Base-by-base conservation (phyloP, 2,113 vertebrate genomes). In the Rhizomys pruinosus region DNA sequence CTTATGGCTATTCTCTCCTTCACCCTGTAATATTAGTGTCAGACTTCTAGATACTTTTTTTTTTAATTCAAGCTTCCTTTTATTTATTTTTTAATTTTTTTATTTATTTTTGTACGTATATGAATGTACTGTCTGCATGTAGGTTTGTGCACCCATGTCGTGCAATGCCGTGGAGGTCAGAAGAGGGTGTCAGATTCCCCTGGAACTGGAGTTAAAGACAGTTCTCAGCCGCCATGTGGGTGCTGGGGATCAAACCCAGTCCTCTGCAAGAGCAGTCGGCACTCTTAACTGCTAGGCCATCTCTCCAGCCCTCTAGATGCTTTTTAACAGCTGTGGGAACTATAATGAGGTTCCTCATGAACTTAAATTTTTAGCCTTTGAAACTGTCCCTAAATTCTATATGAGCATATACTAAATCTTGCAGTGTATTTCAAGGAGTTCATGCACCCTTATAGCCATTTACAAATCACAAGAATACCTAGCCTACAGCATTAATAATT, bases 311-410 rank as follows among this genome's bases (percentile, higher is more conserved):
- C 34, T 71, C 71, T 66, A 52, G 6, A 32, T 27, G 4, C 61
- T 66, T 90, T 68, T 81, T 80, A 84, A 84, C 12, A 89, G 44
- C 57, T 92, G 44, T 57, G 27, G 57, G 11, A 93, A 94, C 47
- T 57, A 61, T 4, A 84, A 47, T 32, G 39, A 89, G 47, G 9
- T 27, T 91, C 66, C 90, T 88, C 15, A 23, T 52, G 39, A 91
- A 47, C 78, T 87, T 64, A 91, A 73, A 82, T 59, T 85, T 44
- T 90, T 59, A 90, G 42, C 19, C 81, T 93, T 93, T 85, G 34
- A 71, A 64, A 92, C 19, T 72, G 71, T 32, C 44, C 52, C 64
- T 79, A 63, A 42, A 93, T 73, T 11, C 22, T 34, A 87, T 13
- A 74, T 68, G 37, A 89, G 66, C 37, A 84, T 8, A 37, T 12